A percentile compares a stretch with the other conserved stretches of the same genome.
These are phyloP conservation scores for Lamellibrachia satsuma DNA, from an alignment of 2,888 invertebrate species.

Conservation along the genomic window DNA sequence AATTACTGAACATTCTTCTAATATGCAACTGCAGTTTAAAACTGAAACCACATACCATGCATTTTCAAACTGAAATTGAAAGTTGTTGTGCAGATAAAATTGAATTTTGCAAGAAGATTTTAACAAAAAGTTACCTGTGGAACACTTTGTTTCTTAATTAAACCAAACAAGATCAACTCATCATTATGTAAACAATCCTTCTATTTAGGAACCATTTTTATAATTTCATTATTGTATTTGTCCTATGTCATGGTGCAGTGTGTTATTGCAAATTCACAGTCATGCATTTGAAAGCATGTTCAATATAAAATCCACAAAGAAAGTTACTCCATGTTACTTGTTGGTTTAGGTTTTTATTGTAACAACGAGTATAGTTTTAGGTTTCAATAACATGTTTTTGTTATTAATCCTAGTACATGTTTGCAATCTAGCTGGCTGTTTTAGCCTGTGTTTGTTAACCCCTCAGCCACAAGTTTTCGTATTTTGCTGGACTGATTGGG, in stretches of 20 bases:
- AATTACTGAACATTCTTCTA: neutral
- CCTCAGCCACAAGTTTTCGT: neutral
- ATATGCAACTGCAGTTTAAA: neutral
- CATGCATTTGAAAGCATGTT: neutral
- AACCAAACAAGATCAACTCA: neutral
- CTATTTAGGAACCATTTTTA: neutral
- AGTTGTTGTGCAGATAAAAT: neutral
- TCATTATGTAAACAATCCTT: neutral
- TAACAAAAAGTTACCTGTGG: neutral
- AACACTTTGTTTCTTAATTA: neutral
- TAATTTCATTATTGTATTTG: neutral
- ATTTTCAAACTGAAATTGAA: neutral
- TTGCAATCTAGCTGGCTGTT: neutral
- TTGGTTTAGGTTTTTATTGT: constrained; percentile 2
- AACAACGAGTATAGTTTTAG: neutral
- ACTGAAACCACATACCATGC: neutral
- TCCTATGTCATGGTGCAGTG: neutral
- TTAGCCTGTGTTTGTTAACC: neutral
- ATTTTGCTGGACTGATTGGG: too few species aligned
- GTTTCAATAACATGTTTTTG: neutral
- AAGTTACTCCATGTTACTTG: neutral
- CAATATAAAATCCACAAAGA: neutral
- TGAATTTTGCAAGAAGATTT: neutral
- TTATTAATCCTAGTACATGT: neutral
- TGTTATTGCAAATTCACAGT: neutral